Conservation (phyloP, 2,113 vertebrate species). For the Gopherus flavomarginatus region DNA sequence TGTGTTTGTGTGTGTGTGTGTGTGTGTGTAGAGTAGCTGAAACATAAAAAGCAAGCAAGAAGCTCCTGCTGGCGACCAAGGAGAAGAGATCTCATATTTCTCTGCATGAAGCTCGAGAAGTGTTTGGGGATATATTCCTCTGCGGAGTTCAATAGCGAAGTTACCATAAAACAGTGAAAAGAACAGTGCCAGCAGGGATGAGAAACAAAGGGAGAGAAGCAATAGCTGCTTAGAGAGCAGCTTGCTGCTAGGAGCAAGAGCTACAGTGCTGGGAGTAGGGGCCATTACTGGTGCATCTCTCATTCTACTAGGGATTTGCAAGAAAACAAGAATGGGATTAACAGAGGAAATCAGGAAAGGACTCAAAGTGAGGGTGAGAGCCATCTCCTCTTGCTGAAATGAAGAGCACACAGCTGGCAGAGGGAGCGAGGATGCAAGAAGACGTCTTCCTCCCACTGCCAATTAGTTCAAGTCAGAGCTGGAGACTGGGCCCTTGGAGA, state of each 20-base stretch:
- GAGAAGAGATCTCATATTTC: conserved; percentile 59
- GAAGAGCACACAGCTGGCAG: background rate
- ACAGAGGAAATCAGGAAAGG: background rate
- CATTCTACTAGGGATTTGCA: background rate
- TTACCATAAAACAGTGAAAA: conserved; percentile 35
- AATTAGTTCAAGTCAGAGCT: background rate
- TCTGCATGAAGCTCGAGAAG: background rate
- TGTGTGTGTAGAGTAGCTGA: background rate
- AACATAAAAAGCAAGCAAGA: conserved; percentile 63
- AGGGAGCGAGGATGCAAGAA: background rate
- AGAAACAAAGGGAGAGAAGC: conserved; percentile 52
- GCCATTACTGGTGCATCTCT: background rate
- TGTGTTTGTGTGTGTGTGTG: background rate
- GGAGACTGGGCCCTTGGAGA: background rate
- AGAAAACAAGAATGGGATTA: conserved; percentile 7
- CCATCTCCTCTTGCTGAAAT: background rate
- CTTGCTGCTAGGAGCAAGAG: background rate
- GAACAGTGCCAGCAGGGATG: background rate
- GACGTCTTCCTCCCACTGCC: background rate
- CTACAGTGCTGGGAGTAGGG: background rate
- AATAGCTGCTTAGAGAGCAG: conserved; percentile 25
- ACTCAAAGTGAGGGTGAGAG: background rate
- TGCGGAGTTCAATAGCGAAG: conserved; percentile 13
- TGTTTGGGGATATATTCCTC: background rate
- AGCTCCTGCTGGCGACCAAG: conserved; percentile 56